Evolutionary conservation across 1,140 invertebrate genomes (phyloP), one percentile per base, ranked within the genome.

Genomic region (Cydia strobilella): DNA sequence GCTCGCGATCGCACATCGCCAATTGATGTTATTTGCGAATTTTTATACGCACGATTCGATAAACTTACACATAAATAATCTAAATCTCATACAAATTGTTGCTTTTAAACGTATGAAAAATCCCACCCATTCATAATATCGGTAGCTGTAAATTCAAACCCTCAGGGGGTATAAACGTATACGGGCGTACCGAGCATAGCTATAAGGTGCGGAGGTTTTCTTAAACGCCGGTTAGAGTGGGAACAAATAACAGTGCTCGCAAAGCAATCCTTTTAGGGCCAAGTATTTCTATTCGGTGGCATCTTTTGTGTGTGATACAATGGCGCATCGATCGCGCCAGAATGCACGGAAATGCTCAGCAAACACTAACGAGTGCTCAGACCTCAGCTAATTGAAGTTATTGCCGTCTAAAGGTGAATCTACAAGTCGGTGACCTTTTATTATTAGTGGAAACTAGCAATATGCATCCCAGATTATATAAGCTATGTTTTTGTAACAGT

Each of bases 271-370:
- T 82, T 88, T 81, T 88, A 91, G 74, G 87, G 87, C 74, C 75
- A 77, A 77, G 74, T 74, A 86, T 86, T 88, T 84, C 85, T 83
- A 85, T 86, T 82, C 83, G 82, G 81, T 79, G 78, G 83, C 82
- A 85, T 88, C 80, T 86, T 86, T 89, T 88, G 86, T 89, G 80
- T 78, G 82, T 80, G 81, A 81, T 81, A 90, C 88, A 90, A 91
- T 89, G 83, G 86, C 75, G 79, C 86, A 90, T 89, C 85, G 80
- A 88, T 90, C 85, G 86, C 82, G 77, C 79, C 75, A 77, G 79
- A 79, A 83, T 80, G 77, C 75, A 74, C 82, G 82, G 84, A 86
- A 84, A 84, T 76, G 80, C 79, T 85, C 76, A 77, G 82, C 63
- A 85, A 86, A 85, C 82, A 79, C 80, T 88, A 90, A 89, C 86